Base-by-base conservation (phyloP, 2,888 invertebrate species). In the Germaria angustata region DNA sequence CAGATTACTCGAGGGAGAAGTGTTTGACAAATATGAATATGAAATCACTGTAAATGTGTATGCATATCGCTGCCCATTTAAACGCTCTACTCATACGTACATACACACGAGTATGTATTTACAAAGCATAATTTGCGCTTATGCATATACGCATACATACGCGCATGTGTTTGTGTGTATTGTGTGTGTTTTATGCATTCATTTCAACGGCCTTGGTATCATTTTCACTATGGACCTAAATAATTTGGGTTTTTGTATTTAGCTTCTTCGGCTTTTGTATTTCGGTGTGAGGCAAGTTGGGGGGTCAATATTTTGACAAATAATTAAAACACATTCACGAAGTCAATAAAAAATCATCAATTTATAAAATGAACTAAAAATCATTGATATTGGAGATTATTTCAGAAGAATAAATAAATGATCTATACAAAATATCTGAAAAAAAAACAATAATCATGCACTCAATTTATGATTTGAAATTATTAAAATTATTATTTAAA, bases 221-320 rank as follows among this genome's bases (percentile, higher is more conserved):
- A 82, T 82, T 82, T 82, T 71, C 71, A 82, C 69, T 44, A 69
- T 75, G 75, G 57, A 69, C 65, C 73, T 41, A 78, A 78, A 68
- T 51, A 59, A 1, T 44, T 69, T 53, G 8, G 28, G 6, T 28
- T 28, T 28, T 3, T 28, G 2, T 53, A 65, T 59, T 46, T 51
- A 39, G 20, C 53, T 53, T 55, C 24, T 20, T 28, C n/a, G 5
- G 2, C 24, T 17, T 28, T 46, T 17, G 20, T 32, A 57, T 61
- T 51, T 55, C 15, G 22, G 51, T 22, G 8, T 53, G 51, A 44
- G 59, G 49, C 66, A 41, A 79, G 49, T 49, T n/a, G n/a, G n/a
- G 55, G 65, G 71, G 79, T 79, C 65, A 79, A 66, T 17, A 72
- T 51, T 57, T 65, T 32, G 59, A 79, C 41, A 79, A 72, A 72